Percentiles rank a stretch among this genome's conserved stretches.
These are phyloP conservation scores for Cyclophora punctaria DNA, from an alignment of 2,888 invertebrate genomes.

Conservation along the genomic window DNA sequence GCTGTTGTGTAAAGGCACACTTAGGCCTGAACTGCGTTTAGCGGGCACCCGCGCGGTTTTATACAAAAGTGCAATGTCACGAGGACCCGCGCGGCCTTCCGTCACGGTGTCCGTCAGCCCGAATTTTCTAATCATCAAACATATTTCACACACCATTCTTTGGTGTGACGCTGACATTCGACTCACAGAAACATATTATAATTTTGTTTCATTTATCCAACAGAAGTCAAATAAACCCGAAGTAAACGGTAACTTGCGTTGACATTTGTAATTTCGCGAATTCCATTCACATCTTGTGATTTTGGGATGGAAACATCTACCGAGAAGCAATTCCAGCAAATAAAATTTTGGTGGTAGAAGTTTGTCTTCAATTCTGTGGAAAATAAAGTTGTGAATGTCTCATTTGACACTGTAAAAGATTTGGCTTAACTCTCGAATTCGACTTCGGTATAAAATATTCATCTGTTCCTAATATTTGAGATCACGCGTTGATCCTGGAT, in stretches of 20 bases:
- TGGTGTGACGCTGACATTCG: no score
- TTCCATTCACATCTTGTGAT: constrained; percentile 4
- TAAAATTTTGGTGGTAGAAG: constrained; percentile 10
- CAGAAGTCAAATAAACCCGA: neutral
- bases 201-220: neutral
- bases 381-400: constrained; percentile 46
- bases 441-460: constrained; percentile 55
- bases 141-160: no score
- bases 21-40: no score
- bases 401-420: constrained; percentile 42
- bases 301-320: neutral
- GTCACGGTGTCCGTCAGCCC: no score
- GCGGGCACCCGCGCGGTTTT: no score
- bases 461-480: constrained; percentile 32
- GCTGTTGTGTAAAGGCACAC: no score
- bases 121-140: no score
- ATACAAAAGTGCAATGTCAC: no score
- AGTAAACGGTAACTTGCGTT: neutral
- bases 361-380: constrained; percentile 38
- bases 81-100: no score
- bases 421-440: constrained; percentile 25
- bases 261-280: constrained; percentile 6
- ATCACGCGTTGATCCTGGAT: no score
- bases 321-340: constrained; percentile 4
- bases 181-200: neutral